Evolutionary conservation across 2,797 vertebrate species (phyloP).

Genomic region (Pipistrellus nathusii): DNA sequence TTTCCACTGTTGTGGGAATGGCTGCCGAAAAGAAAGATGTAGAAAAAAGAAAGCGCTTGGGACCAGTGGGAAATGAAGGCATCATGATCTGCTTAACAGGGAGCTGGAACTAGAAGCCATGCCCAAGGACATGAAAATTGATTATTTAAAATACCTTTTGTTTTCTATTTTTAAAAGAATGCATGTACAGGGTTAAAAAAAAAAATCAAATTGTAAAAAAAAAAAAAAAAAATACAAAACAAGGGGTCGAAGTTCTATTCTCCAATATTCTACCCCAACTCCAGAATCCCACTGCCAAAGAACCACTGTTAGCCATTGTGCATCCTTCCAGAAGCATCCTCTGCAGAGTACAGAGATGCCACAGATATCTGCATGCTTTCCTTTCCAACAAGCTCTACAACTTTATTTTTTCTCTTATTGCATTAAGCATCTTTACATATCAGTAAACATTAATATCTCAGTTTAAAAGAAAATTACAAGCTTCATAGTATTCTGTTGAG

Average conservation of each 20-base stretch:
- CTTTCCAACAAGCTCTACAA: not conserved
- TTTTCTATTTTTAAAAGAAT: conserved; percentile 9
- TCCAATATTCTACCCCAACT: not conserved
- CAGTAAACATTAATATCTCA: not conserved
- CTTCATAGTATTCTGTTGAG: not conserved
- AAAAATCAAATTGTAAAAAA: not conserved
- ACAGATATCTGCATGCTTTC: not conserved
- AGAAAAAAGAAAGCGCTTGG: not conserved
- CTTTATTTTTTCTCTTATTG: not conserved
- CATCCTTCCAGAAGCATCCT: not conserved
- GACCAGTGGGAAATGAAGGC: not conserved
- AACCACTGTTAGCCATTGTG: not conserved
- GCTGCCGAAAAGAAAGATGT: not conserved
- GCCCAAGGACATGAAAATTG: not conserved
- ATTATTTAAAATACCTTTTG: conserved; percentile 31
- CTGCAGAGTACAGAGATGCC: not conserved
- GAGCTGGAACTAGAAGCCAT: not conserved
- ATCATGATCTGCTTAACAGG: not conserved
- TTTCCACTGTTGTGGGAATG: not conserved
- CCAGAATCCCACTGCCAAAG: not conserved
- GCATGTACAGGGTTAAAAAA: not conserved
- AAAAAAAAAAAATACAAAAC: conserved; percentile 39
- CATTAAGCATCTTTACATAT: not conserved
- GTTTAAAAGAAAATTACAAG: not conserved
- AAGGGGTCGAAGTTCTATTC: not conserved